Percentiles rank a stretch among this genome's conserved stretches.
Conservation (phyloP, 2,113 vertebrate genomes). For the Aspiorhynchus laticeps region DNA sequence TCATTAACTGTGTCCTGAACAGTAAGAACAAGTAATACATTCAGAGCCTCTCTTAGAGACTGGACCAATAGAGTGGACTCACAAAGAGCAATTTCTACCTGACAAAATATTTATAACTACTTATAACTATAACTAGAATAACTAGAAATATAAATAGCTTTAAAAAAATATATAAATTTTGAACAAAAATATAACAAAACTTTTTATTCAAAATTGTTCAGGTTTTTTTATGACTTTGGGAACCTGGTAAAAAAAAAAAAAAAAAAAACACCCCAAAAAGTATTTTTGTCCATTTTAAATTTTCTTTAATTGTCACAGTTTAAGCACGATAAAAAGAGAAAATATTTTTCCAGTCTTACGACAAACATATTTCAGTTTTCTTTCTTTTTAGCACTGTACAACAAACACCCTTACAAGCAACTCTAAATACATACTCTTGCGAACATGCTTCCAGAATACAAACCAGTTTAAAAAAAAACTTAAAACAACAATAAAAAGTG, state of each 20-base stretch:
- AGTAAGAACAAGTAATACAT: background rate
- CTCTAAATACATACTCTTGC: slow-evolving; percentile 58
- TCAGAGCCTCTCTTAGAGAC: background rate
- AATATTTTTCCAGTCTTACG: slow-evolving; percentile 71
- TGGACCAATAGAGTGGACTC: background rate
- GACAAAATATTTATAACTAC: background rate
- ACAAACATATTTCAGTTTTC: slow-evolving; percentile 51
- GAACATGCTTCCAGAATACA: slow-evolving; percentile 69
- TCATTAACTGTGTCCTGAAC: background rate
- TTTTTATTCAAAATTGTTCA: too few relatives aligned
- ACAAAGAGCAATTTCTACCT: background rate
- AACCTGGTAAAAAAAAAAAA: background rate
- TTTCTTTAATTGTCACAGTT: slow-evolving; percentile 80
- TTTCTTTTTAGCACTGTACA: slow-evolving; percentile 54
- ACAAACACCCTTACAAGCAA: slow-evolving; percentile 53
- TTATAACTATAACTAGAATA: too few relatives aligned
- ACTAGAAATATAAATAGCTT: too few relatives aligned
- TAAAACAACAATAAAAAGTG: slow-evolving; percentile 83
- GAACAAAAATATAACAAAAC: too few relatives aligned
- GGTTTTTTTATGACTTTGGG: background rate
- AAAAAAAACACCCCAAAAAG: background rate
- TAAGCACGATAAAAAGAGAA: slow-evolving; percentile 75
- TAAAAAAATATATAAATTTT: too few relatives aligned
- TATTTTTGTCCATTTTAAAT: slow-evolving; percentile 13
- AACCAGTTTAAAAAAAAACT: slow-evolving; percentile 62